These are phyloP conservation scores for Sminthurinus aureus DNA, from an alignment of 2,888 invertebrate genomes.

Conservation along the genomic window DNA sequence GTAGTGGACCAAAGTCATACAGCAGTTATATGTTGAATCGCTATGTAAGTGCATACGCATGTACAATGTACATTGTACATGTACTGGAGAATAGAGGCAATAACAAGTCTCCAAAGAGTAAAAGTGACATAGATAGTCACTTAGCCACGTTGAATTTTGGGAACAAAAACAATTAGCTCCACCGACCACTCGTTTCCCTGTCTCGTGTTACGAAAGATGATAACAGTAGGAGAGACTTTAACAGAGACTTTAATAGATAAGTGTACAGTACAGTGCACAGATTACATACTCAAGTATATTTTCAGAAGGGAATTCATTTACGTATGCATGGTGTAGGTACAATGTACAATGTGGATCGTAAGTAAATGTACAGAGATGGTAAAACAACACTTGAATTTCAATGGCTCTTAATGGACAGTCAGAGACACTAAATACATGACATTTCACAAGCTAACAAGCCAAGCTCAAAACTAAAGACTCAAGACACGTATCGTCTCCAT, in stretches of 20 bases:
- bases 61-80: too few species aligned
- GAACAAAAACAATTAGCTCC: slow-evolving; percentile 35
- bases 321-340: too few species aligned
- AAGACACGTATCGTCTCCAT: neutral
- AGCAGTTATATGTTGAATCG: too few species aligned
- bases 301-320: too few species aligned
- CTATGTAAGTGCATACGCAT: too few species aligned
- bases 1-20: neutral
- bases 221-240: slow-evolving; percentile 4
- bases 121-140: slow-evolving; percentile 37
- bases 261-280: too few species aligned
- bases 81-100: neutral
- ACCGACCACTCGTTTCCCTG: slow-evolving; percentile 8
- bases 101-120: slow-evolving; percentile 24
- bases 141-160: slow-evolving; percentile 25
- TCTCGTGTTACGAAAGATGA: slow-evolving; percentile 18
- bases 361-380: too few species aligned
- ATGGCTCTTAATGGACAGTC: slow-evolving; percentile 24
- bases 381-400: slow-evolving; percentile 23
- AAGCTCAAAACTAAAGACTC: neutral
- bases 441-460: slow-evolving; percentile 22
- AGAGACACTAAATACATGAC: slow-evolving; percentile 28
- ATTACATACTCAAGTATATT: too few species aligned
- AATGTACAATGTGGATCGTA: too few species aligned
- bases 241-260: neutral